Evolutionary conservation across 1,140 invertebrate species (phyloP).

Genomic region (Mesaphorura yosii): DNA sequence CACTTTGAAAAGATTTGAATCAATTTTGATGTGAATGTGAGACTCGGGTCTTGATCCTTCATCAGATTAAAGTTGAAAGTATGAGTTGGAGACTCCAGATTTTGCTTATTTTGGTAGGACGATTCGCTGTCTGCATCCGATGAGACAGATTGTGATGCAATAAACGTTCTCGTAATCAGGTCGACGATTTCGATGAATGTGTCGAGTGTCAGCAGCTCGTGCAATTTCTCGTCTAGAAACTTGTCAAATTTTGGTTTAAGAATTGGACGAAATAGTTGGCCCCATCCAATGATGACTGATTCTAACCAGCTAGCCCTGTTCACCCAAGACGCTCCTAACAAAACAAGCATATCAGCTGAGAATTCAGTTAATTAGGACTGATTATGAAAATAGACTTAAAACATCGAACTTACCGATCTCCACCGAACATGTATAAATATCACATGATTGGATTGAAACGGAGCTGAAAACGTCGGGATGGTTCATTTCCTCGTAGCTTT

Average conservation of each 20-base stretch:
- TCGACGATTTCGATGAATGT: slow-evolving; percentile 14
- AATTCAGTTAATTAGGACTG: slow-evolving; percentile 2
- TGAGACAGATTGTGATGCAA: not conserved
- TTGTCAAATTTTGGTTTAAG: slow-evolving; percentile 13
- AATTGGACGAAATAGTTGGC: slow-evolving; percentile 13
- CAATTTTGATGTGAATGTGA: too few species aligned
- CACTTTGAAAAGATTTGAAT: slow-evolving; percentile 1
- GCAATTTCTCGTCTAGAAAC: slow-evolving; percentile 10
- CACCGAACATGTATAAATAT: slow-evolving; percentile 9
- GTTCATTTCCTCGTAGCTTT: slow-evolving; percentile 17
- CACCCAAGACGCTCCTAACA: slow-evolving; percentile 17
- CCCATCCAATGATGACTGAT: slow-evolving; percentile 14
- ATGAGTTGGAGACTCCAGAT: too few species aligned
- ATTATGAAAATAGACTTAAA: slow-evolving; percentile 7
- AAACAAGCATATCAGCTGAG: not conserved
- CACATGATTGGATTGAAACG: slow-evolving; percentile 8
- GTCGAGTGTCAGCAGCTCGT: slow-evolving; percentile 12
- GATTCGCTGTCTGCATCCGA: too few species aligned
- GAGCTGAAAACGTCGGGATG: slow-evolving; percentile 10
- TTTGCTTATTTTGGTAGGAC: too few species aligned
- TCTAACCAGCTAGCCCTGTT: not conserved
- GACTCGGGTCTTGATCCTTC: too few species aligned
- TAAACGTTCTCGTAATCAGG: slow-evolving; percentile 17
- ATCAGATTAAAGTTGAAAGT: too few species aligned
- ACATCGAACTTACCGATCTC: slow-evolving; percentile 14